These are phyloP conservation scores for Lasioglossum figueresi DNA, from an alignment of 2,888 invertebrate genomes.

Conservation along the genomic window DNA sequence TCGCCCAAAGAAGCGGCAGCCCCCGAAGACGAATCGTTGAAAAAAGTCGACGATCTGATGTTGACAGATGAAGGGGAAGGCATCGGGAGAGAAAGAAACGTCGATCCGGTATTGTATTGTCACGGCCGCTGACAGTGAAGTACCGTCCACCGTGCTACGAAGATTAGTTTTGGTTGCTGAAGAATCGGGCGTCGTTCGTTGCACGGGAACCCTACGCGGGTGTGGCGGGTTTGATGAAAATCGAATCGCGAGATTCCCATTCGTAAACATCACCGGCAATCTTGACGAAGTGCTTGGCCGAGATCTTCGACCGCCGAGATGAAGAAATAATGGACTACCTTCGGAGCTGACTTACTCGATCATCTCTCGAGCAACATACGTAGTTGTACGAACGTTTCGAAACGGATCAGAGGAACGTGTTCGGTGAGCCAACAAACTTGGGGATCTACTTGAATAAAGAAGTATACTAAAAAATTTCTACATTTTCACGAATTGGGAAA, in stretches of 20 bases:
- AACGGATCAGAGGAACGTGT: neutral
- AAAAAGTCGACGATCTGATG: conserved; percentile 58
- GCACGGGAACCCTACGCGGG: conserved; percentile 35
- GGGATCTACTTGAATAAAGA: neutral
- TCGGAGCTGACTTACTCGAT: neutral
- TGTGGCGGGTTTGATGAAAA: conserved; percentile 43
- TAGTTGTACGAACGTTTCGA: neutral
- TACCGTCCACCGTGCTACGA: conserved; percentile 61
- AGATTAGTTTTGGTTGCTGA: conserved; percentile 68
- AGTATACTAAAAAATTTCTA: too few relatives aligned
- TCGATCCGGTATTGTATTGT: conserved; percentile 62
- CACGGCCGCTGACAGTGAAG: conserved; percentile 68
- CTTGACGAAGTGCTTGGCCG: neutral
- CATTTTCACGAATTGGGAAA: too few relatives aligned
- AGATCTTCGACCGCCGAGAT: conserved; percentile 13
- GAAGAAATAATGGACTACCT: neutral
- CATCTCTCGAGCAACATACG: neutral
- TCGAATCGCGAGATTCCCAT: conserved; percentile 44
- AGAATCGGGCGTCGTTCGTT: conserved; percentile 62
- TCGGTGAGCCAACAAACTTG: neutral
- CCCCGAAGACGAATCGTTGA: conserved; percentile 50
- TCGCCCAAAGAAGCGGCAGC: neutral
- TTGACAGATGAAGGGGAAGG: conserved; percentile 59
- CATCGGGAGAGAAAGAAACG: conserved; percentile 56
- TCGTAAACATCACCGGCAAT: conserved; percentile 55